Evolutionary conservation across 2,113 vertebrate genomes (phyloP).

Genomic region (Oxyruncus cristatus): DNA sequence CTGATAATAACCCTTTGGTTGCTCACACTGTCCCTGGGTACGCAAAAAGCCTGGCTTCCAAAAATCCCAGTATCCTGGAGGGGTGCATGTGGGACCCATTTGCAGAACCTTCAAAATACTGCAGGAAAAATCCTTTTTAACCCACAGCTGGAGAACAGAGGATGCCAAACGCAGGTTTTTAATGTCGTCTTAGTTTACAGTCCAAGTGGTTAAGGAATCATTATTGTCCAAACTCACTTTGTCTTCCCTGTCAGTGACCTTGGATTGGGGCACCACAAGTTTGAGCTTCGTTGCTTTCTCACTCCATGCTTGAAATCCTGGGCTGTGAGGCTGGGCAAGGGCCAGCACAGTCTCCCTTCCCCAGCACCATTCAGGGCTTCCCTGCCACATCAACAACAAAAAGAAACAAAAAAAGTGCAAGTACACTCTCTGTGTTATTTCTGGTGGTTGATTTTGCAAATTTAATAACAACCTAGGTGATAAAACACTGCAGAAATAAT

Average conservation of each 20-base stretch:
- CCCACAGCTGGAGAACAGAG: not conserved
- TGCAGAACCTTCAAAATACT: not conserved
- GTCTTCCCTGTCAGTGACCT: not conserved
- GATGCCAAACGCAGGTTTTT: not conserved
- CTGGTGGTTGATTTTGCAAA: not conserved
- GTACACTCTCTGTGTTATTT: not conserved
- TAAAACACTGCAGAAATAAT: not conserved
- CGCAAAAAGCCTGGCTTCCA: not conserved
- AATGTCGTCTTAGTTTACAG: not conserved
- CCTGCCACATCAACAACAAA: slow-evolving; percentile 33
- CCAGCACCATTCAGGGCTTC: not conserved
- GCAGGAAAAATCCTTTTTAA: not conserved
- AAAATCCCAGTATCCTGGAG: not conserved
- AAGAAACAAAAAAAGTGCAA: not conserved
- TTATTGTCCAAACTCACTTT: not conserved
- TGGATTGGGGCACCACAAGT: not conserved
- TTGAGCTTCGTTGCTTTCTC: not conserved
- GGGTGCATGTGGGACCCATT: not conserved
- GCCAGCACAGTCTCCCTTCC: not conserved
- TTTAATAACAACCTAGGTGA: not conserved
- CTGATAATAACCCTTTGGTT: not conserved
- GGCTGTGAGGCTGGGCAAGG: not conserved
- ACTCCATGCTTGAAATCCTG: not conserved
- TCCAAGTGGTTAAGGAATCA: not conserved
- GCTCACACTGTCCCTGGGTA: not conserved